Evolutionary conservation across 2,797 vertebrate genomes (phyloP), one percentile per base, ranked within the genome.

Genomic region (Lophura swinhoii): DNA sequence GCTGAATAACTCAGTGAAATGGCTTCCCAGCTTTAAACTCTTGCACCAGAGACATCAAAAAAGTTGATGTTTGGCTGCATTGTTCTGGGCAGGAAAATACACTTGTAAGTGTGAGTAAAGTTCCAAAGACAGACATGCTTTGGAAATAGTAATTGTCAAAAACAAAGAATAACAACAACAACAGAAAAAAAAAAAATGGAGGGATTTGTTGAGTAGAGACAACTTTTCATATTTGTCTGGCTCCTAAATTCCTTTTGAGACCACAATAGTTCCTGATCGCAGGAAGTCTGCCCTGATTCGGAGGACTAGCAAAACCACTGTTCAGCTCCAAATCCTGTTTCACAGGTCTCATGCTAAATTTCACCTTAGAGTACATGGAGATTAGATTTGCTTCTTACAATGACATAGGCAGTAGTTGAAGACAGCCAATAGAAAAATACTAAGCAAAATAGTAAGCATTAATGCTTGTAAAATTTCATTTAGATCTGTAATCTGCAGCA

Each of bases 291-390:
- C 18, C 11, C 3, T 72, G 28, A 5, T 59, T 28, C 5, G 69
- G 31, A 63, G 28, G 28, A 24, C 43, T 66, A 53, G 37, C 4
- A 87, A 83, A 83, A 62, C 11, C 71, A 49, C 59, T 75, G 5
- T 75, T 91, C 12, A 44, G 23, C 22, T 91, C 88, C 81, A 84
- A 82, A 86, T 88, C 63, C 63, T 23, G 37, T 94, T 89, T 71
- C 17, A 23, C 31, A 62, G 24, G 35, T 80, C 48, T 94, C 29
- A 39, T 29, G 60, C 26, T 76, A 31, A 70, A 67, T 76, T 88
- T 87, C 79, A 55, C 31, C 13, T 9, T 55, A 37, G 48, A 84
- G 7, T 39, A 13, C 37, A 35, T 73, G 64, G 24, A 77, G 29
- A 70, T 10, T 7, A 35, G 7, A 5, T 35, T 82, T 75, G 21